These are phyloP conservation scores for Pteromalus puparum DNA, from an alignment of 1,140 invertebrate genomes.

Conservation along the genomic window DNA sequence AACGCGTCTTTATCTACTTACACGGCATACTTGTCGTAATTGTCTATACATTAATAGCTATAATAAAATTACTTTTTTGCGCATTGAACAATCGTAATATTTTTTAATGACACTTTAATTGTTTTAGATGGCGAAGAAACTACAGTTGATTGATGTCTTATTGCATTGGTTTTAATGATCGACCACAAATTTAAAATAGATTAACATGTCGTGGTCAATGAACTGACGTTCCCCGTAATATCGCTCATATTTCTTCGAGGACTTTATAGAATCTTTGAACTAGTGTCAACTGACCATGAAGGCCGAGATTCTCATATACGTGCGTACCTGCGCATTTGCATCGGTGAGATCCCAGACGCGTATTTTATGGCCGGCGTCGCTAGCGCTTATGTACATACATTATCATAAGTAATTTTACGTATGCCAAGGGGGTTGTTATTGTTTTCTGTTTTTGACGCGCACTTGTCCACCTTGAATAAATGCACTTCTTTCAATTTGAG, in stretches of 20 bases:
- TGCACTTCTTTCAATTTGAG: too few species aligned
- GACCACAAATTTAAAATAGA: background rate
- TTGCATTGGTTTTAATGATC: background rate
- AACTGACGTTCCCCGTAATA: background rate
- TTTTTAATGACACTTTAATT: too few species aligned
- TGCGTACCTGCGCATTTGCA: background rate
- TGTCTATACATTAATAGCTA: too few species aligned
- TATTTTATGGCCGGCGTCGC: conserved; percentile 22
- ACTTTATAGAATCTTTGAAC: conserved; percentile 27
- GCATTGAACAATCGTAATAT: too few species aligned
- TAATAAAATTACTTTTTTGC: too few species aligned
- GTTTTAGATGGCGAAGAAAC: too few species aligned
- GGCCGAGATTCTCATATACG: conserved; percentile 9
- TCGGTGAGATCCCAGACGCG: background rate
- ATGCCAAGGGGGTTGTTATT: background rate
- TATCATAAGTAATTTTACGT: background rate
- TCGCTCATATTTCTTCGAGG: background rate
- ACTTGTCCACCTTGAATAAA: background rate
- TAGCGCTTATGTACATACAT: conserved; percentile 21
- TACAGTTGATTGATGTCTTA: background rate
- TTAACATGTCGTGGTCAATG: background rate
- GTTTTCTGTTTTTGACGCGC: background rate
- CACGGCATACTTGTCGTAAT: too few species aligned
- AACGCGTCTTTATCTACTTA: background rate
- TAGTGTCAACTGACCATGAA: conserved; percentile 32